These are phyloP conservation scores for Dreissena rostriformis DNA, from an alignment of 1,140 invertebrate genomes.

Conservation along the genomic window DNA sequence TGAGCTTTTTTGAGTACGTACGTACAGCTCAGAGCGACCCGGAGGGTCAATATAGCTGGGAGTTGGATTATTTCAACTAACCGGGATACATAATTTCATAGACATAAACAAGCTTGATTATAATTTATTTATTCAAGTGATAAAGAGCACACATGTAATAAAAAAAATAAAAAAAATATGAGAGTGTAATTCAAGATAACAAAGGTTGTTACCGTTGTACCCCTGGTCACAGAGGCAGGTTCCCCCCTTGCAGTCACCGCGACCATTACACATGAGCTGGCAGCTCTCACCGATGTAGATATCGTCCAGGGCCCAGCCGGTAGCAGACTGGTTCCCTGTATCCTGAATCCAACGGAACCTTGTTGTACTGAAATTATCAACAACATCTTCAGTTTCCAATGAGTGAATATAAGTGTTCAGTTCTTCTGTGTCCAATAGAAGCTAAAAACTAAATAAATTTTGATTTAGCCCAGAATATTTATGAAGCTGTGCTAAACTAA, in stretches of 20 bases:
- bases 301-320: conserved; percentile 81
- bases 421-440: background rate
- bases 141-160: background rate
- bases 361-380: conserved; percentile 73
- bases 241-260: conserved; percentile 80
- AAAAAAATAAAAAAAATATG: too few relatives aligned
- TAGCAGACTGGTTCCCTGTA: conserved; percentile 57
- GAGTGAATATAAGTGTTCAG: background rate
- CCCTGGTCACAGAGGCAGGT: conserved; percentile 80
- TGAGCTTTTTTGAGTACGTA: too few relatives aligned
- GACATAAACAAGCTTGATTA: background rate
- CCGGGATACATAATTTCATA: background rate
- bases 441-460: background rate
- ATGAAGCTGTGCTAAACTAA: background rate
- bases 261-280: conserved; percentile 80
- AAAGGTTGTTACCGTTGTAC: conserved; percentile 73
- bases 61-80: too few relatives aligned
- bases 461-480: too few relatives aligned
- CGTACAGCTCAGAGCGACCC: too few relatives aligned
- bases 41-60: too few relatives aligned
- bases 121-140: background rate
- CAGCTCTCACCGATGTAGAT: conserved; percentile 81
- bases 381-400: too few relatives aligned
- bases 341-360: conserved; percentile 82
- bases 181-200: background rate